Evolutionary conservation across 1,140 invertebrate genomes (phyloP), one percentile per base, ranked within the genome.

Genomic region (Anoplolepis gracilipes): DNA sequence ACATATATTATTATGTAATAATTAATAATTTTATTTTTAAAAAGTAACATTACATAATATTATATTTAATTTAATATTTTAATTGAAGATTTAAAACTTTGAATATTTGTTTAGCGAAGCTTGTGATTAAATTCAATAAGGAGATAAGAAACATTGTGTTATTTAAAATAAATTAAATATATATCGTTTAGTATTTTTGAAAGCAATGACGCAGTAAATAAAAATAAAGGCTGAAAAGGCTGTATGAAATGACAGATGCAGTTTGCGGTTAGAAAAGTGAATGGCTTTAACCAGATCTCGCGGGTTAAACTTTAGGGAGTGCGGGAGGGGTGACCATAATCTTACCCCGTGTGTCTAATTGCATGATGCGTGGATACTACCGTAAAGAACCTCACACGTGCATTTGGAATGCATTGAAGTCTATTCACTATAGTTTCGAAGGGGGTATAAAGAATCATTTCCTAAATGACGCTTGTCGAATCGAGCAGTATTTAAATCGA

Each of bases 361-460:
- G 86, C 73, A 62, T 55, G 73, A 90, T 87, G 91, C 91, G 92
- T 87, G 90, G 88, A 90, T 88, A 88, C 89, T 76, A 93, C 89
- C 92, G 91, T 93, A 88, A 91, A 93, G 86, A 93, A 93, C 94
- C 86, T 79, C 85, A 61, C 75, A 87, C 87, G 61, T 57, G 88
- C 85, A 89, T 91, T 92, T 91, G 88, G 91, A 93, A 93, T 92
- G 91, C 89, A 91, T 91, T 90, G 87, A 91, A 85, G 89, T 91
- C 82, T 76, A 91, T 93, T 89, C 85, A 89, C 85, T 87, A 89
- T 19, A 19, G 25, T 19, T 36, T 33, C n/a, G 30, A 82, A 82
- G 53, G 78, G 78, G 78, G n/a, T n/a, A n/a, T 73, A 33, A 7
- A 36, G 88, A 88, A 86, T 91, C 87, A 88, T 72, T 78, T 85